Conservation (phyloP, 2,888 invertebrate genomes). For the Linnaemya tessellans region DNA sequence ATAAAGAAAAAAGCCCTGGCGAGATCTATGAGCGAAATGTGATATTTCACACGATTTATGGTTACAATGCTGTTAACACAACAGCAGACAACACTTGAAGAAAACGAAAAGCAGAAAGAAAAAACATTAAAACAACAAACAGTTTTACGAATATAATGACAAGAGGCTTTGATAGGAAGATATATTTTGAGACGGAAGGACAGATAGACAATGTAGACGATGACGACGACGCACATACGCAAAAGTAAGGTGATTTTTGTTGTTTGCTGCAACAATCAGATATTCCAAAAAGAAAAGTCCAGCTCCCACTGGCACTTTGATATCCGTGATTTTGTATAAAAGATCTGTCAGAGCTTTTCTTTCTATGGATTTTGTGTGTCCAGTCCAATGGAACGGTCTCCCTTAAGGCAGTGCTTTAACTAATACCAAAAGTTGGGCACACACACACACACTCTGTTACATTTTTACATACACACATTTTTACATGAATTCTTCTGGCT, state of each 20-base stretch:
- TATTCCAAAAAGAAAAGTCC: slow-evolving; percentile 37
- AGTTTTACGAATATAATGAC: slow-evolving; percentile 60
- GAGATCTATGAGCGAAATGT: slow-evolving; percentile 79
- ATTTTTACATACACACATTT: background rate
- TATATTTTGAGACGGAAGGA: slow-evolving; percentile 66
- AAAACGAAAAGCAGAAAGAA: slow-evolving; percentile 31
- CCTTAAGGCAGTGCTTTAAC: slow-evolving; percentile 56
- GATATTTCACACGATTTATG: slow-evolving; percentile 84
- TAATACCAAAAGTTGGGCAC: slow-evolving; percentile 37
- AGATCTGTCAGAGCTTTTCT: slow-evolving; percentile 25
- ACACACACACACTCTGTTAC: background rate
- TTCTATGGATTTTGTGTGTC: slow-evolving; percentile 11
- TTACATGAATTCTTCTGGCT: background rate
- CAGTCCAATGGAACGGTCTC: slow-evolving; percentile 17
- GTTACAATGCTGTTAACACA: slow-evolving; percentile 78
- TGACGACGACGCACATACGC: background rate
- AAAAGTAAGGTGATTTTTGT: slow-evolving; percentile 48
- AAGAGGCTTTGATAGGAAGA: slow-evolving; percentile 46
- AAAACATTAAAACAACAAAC: background rate
- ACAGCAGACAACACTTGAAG: slow-evolving; percentile 65
- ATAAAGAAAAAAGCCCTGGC: slow-evolving; percentile 15
- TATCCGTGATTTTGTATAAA: slow-evolving; percentile 44
- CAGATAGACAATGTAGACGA: background rate
- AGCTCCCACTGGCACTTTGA: slow-evolving; percentile 63
- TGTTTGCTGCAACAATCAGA: slow-evolving; percentile 27